phyloP scores from a whole-genome alignment of 2,797 vertebrate species.

The Tapera naevia region DNA sequence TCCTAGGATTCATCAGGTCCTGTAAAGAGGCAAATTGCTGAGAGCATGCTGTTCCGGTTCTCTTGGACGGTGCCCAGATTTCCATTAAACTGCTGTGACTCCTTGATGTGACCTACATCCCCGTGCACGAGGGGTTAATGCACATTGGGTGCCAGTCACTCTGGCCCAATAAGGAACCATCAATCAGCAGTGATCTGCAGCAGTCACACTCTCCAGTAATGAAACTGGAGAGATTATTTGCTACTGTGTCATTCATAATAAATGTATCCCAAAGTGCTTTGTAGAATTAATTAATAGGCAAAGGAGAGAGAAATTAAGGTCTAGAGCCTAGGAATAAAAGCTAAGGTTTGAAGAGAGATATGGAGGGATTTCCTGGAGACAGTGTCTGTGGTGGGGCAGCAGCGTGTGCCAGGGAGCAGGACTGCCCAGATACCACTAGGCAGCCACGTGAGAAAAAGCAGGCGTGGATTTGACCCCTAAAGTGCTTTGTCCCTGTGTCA shows the following conservation, averaged over 20 bases:
- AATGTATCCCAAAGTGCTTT: slow-evolving; percentile 38
- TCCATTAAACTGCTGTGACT: not conserved
- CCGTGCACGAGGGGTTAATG: not conserved
- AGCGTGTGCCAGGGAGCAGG: not conserved
- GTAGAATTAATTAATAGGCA: slow-evolving; percentile 52
- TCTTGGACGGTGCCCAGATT: not conserved
- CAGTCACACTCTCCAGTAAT: not conserved
- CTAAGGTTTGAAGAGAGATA: not conserved
- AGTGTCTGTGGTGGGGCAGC: not conserved
- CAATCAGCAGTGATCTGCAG: slow-evolving; percentile 9
- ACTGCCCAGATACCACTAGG: accelerated
- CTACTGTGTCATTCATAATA: slow-evolving; percentile 28
- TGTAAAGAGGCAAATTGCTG: not conserved
- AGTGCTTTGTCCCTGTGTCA: accelerated
- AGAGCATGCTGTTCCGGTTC: not conserved
- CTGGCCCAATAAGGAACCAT: not conserved
- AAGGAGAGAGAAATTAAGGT: slow-evolving; percentile 21
- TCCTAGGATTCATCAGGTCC: not conserved
- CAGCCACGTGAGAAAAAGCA: not conserved
- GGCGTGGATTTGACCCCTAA: not conserved
- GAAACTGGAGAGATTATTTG: slow-evolving; percentile 38
- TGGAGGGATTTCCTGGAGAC: not conserved
- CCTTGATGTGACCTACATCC: not conserved
- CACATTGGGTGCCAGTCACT: slow-evolving; percentile 1
- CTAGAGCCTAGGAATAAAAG: not conserved